These are phyloP conservation scores for Sthenelais limicola DNA, from an alignment of 2,888 invertebrate species.

Conservation along the genomic window DNA sequence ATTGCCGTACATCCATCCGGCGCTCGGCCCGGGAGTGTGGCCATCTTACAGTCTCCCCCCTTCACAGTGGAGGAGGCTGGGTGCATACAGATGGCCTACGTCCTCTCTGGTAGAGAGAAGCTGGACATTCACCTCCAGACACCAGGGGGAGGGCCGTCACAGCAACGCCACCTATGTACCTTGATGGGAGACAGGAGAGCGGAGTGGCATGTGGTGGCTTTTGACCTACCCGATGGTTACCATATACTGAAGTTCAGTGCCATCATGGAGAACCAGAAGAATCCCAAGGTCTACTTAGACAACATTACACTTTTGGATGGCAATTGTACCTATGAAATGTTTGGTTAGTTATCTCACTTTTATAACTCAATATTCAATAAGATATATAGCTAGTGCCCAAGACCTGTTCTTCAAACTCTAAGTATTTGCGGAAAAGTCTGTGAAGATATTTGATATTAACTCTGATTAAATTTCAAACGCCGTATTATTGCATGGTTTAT, in stretches of 20 bases:
- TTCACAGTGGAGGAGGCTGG: constrained; percentile 33
- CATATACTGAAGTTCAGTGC: constrained; percentile 44
- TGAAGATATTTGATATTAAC: too few relatives aligned
- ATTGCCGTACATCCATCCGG: constrained; percentile 11
- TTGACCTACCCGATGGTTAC: constrained; percentile 40
- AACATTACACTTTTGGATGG: constrained; percentile 44
- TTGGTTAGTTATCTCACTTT: constrained; percentile 14
- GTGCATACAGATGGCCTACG: constrained; percentile 47
- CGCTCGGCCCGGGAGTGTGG: constrained; percentile 41
- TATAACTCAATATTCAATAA: too few relatives aligned
- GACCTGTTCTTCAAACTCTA: not conserved
- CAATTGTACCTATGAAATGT: constrained; percentile 42
- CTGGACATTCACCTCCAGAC: constrained; percentile 42
- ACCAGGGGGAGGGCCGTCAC: not conserved
- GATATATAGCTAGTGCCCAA: not conserved
- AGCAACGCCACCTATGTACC: not conserved
- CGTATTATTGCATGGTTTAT: too few relatives aligned
- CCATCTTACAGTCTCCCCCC: constrained; percentile 39
- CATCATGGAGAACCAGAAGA: constrained; percentile 34
- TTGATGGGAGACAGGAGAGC: constrained; percentile 16
- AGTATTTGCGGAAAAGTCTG: not conserved
- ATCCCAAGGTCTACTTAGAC: constrained; percentile 38
- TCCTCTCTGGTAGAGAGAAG: constrained; percentile 39
- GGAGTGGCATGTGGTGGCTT: constrained; percentile 42
- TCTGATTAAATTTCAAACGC: too few relatives aligned